These are phyloP conservation scores for Aleiodes sp. DNA, from an alignment of 1,140 invertebrate species.

Conservation along the genomic window DNA sequence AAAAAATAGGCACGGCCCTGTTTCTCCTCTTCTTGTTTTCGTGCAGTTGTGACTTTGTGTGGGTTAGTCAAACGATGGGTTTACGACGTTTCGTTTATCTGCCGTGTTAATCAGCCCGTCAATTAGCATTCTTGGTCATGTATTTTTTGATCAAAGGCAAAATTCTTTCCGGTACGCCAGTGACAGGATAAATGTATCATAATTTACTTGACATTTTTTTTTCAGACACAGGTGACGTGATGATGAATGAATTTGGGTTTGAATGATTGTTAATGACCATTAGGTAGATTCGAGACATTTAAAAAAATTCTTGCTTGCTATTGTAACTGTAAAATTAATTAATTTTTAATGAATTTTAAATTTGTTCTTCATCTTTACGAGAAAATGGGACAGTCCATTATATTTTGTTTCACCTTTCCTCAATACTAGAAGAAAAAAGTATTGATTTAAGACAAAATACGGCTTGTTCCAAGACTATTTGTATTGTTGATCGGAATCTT, in stretches of 20 bases:
- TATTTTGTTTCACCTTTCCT: not conserved
- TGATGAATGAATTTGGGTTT: not conserved
- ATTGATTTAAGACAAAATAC: too few relatives aligned
- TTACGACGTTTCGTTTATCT: constrained; percentile 30
- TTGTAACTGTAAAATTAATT: too few relatives aligned
- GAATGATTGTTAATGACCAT: not conserved
- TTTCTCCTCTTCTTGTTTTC: not conserved
- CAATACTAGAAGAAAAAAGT: not conserved
- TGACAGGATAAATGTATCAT: not conserved
- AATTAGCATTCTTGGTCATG: constrained; percentile 35
- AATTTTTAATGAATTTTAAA: too few relatives aligned
- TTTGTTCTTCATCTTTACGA: too few relatives aligned
- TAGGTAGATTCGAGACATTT: not conserved
- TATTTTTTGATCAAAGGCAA: constrained; percentile 25
- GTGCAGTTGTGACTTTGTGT: not conserved
- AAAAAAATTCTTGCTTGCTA: too few relatives aligned
- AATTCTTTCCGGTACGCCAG: not conserved
- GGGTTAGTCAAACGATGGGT: not conserved
- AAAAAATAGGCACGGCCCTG: constrained; percentile 6
- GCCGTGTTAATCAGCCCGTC: constrained; percentile 35
- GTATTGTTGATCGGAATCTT: too few relatives aligned
- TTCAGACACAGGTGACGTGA: not conserved
- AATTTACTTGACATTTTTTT: constrained; percentile 14
- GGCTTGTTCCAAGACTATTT: too few relatives aligned
- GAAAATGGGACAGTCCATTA: too few relatives aligned